Evolutionary conservation across 1,140 invertebrate species (phyloP).

Genomic region (Bombyx mandarina): DNA sequence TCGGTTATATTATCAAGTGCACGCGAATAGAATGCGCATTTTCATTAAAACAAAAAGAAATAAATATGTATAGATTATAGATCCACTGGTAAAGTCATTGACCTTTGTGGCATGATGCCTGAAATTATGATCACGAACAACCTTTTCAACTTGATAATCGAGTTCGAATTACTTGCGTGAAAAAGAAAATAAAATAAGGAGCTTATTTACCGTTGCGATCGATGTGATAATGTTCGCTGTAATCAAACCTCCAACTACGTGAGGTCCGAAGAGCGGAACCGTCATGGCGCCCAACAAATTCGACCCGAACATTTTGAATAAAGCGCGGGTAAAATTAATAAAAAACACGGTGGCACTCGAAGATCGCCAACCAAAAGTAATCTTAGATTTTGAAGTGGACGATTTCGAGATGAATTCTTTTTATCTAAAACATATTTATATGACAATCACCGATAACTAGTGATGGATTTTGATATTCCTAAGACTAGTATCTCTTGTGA

Average conservation of each 20-base stretch:
- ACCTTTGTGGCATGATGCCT: too few species aligned
- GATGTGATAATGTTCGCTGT: slow-evolving; percentile 7
- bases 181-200: not conserved
- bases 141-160: not conserved
- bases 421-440: too few species aligned
- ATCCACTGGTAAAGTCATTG: too few species aligned
- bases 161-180: not conserved
- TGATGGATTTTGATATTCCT: too few species aligned
- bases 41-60: too few species aligned
- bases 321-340: too few species aligned
- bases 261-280: slow-evolving; percentile 10
- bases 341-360: not conserved
- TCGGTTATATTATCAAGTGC: too few species aligned
- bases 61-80: too few species aligned
- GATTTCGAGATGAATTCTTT: too few species aligned
- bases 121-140: not conserved
- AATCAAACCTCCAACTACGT: slow-evolving; percentile 4
- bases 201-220: slow-evolving; percentile 1
- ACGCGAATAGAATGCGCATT: too few species aligned
- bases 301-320: slow-evolving; percentile 11
- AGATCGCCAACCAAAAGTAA: slow-evolving; percentile 4
- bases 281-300: slow-evolving; percentile 5
- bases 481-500: too few species aligned
- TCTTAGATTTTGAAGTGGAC: not conserved
- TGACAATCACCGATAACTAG: too few species aligned